A percentile compares a stretch with the other conserved stretches of the same genome.
Conservation (phyloP, 2,113 vertebrate genomes). For the Periophthalmus modestus region DNA sequence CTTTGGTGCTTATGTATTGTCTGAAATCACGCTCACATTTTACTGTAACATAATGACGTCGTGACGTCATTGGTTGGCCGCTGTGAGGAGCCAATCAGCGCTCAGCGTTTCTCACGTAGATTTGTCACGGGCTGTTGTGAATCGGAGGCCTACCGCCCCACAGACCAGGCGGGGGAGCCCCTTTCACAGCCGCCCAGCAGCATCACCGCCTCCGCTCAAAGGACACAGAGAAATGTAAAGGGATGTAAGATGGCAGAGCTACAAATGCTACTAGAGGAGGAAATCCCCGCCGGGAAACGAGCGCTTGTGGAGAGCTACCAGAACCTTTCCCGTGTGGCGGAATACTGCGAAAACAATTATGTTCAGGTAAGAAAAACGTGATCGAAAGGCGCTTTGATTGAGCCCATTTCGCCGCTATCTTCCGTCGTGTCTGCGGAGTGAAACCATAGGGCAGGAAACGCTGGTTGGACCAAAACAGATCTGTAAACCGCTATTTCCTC, state of each 20-base stretch:
- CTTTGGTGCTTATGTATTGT: not conserved
- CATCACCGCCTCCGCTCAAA: constrained; percentile 75
- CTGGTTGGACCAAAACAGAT: constrained; percentile 43
- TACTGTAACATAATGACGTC: constrained; percentile 11
- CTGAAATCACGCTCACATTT: not conserved
- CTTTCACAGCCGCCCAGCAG: constrained; percentile 62
- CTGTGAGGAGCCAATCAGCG: constrained; percentile 58
- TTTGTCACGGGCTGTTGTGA: constrained; percentile 59
- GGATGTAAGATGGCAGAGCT: constrained; percentile 99
- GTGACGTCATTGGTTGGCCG: constrained; percentile 33
- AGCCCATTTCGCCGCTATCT: not conserved
- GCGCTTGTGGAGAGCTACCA: constrained; percentile 97
- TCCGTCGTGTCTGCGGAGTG: constrained; percentile 54
- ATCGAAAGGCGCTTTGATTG: not conserved
- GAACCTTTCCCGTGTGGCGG: constrained; percentile 94
- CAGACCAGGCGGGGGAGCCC: constrained; percentile 86
- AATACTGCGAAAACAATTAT: constrained; percentile 99
- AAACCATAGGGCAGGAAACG: constrained; percentile 69
- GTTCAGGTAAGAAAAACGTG: constrained; percentile 85
- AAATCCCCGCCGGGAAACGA: constrained; percentile 96
- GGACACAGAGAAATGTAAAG: constrained; percentile 83
- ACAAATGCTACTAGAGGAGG: constrained; percentile 99
- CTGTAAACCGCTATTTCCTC: constrained; percentile 36
- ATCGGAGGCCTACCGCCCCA: constrained; percentile 82
- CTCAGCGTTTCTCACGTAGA: constrained; percentile 15